A percentile compares a stretch with the other conserved stretches of the same genome.
Evolutionary conservation across 2,113 vertebrate species (phyloP).

Genomic region (Cygnus atratus): DNA sequence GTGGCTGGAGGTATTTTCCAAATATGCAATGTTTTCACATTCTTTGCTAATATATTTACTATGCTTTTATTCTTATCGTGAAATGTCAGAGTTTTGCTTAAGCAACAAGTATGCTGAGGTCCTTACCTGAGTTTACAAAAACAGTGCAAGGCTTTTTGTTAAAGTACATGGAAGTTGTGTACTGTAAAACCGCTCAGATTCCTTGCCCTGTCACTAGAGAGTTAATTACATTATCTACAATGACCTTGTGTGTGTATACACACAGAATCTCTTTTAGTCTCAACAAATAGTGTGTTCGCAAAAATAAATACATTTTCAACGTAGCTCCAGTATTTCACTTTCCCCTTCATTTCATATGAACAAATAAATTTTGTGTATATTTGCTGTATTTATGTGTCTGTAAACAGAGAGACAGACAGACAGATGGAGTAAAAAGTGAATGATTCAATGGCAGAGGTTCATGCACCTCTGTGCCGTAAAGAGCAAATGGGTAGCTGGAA

Average conservation of each 20-base stretch:
- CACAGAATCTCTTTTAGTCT: background rate
- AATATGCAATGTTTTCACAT: background rate
- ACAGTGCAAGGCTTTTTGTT: background rate
- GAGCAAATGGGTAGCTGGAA: background rate
- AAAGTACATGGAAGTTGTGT: background rate
- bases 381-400: background rate
- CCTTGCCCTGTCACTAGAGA: background rate
- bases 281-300: background rate
- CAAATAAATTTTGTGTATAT: background rate
- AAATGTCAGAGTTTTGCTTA: background rate
- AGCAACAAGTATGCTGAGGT: background rate
- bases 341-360: background rate
- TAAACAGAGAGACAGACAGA: background rate
- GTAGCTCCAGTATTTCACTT: background rate
- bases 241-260: background rate
- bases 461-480: background rate
- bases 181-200: background rate
- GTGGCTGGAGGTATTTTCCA: background rate
- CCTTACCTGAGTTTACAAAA: background rate
- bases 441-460: background rate
- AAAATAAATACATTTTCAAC: background rate
- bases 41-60: background rate
- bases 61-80: background rate
- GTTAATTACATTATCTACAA: background rate
- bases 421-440: background rate